Percentiles rank a stretch among this genome's conserved stretches.
Conservation (phyloP, 1,140 invertebrate genomes). For the Microplitis mediator region DNA sequence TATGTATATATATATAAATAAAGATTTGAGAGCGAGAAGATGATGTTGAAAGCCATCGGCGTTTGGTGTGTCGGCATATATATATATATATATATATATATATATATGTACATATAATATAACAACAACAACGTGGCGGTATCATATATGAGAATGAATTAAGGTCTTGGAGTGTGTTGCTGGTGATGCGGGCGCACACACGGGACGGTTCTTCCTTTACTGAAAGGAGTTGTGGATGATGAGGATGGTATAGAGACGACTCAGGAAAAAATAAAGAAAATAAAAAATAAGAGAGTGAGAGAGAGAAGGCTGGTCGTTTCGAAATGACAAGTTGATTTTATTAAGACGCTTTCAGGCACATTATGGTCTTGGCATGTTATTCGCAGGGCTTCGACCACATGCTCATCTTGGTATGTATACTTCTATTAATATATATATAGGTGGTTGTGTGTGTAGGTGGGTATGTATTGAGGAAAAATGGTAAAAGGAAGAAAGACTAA, state of each 20-base stretch:
- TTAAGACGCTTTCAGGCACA: conserved; percentile 53
- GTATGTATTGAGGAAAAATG: too few species aligned
- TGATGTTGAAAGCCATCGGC: background rate
- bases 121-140: too few species aligned
- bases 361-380: conserved; percentile 50
- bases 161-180: too few species aligned
- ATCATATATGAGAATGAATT: too few species aligned
- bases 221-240: too few species aligned
- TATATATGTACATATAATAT: too few species aligned
- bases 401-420: background rate
- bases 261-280: background rate
- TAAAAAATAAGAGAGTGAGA: background rate
- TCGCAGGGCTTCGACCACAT: conserved; percentile 30
- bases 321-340: conserved; percentile 59
- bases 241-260: background rate
- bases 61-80: too few species aligned
- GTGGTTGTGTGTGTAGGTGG: too few species aligned
- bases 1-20: conserved; percentile 43
- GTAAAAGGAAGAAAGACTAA: too few species aligned
- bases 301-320: conserved; percentile 40
- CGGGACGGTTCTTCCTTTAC: too few species aligned
- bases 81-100: too few species aligned
- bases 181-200: too few species aligned
- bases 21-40: conserved; percentile 30
- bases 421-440: background rate